phyloP scores from a whole-genome alignment of 2,113 vertebrate species.

The Gambusia holbrooki region DNA sequence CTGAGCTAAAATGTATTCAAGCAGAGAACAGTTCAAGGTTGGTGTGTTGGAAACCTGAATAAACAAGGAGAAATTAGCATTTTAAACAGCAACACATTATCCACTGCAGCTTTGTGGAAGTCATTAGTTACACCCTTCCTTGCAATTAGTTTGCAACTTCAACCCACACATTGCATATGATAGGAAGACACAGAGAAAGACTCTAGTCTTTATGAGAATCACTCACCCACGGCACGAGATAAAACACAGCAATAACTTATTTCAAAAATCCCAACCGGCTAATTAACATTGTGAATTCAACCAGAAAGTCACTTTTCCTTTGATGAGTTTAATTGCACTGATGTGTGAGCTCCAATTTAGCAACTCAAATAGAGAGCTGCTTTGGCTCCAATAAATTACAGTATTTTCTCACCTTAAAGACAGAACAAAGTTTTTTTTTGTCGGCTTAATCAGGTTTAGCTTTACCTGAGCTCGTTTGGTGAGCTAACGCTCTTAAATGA shows the following conservation, averaged over 20 bases:
- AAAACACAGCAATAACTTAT: constrained; percentile 72
- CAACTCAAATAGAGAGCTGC: constrained; percentile 75
- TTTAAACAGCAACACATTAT: constrained; percentile 76
- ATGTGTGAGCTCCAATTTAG: constrained; percentile 76
- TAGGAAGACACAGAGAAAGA: constrained; percentile 61
- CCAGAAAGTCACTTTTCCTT: constrained; percentile 76
- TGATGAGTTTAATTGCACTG: constrained; percentile 70
- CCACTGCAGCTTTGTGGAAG: constrained; percentile 74
- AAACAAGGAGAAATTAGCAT: constrained; percentile 77
- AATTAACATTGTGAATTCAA: constrained; percentile 84
- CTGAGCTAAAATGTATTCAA: constrained; percentile 25
- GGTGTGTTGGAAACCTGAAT: constrained; percentile 59
- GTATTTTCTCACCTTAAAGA: constrained; percentile 69
- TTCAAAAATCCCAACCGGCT: constrained; percentile 72
- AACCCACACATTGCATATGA: constrained; percentile 69
- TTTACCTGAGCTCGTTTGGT: constrained; percentile 81
- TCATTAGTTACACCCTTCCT: constrained; percentile 82
- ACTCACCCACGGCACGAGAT: constrained; percentile 78
- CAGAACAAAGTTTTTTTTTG: constrained; percentile 38
- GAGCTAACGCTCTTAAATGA: constrained; percentile 82
- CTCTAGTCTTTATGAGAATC: constrained; percentile 70
- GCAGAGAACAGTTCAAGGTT: constrained; percentile 34
- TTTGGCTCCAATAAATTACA: constrained; percentile 69
- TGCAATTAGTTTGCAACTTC: constrained; percentile 77
- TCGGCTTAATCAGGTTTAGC: constrained; percentile 75